Percentiles rank a stretch among this genome's conserved stretches.
These are phyloP conservation scores for Brienomyrus longianalis DNA, from an alignment of 2,113 vertebrate genomes.

Conservation along the genomic window DNA sequence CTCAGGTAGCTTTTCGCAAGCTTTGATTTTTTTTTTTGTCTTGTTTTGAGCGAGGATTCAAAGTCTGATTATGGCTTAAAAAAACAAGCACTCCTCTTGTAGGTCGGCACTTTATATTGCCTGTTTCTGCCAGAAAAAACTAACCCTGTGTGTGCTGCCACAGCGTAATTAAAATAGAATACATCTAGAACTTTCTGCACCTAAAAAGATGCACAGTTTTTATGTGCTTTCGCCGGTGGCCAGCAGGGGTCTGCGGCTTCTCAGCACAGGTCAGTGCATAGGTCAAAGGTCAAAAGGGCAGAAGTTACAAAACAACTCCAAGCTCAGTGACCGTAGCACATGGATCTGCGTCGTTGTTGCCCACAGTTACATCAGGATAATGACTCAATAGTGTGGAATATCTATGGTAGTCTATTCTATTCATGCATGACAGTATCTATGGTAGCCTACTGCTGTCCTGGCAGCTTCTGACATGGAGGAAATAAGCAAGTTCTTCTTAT, in stretches of 20 bases:
- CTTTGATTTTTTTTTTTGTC: background rate
- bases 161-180: background rate
- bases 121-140: background rate
- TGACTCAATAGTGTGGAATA: background rate
- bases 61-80: background rate
- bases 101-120: background rate
- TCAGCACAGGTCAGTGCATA: background rate
- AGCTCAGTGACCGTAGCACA: background rate
- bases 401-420: background rate
- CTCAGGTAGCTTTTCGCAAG: background rate
- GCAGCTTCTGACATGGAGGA: background rate
- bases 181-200: background rate
- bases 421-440: background rate
- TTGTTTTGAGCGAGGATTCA: background rate
- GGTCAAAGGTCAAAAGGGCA: background rate
- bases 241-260: background rate
- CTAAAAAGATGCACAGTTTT: background rate
- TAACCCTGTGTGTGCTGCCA: background rate
- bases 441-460: background rate
- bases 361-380: background rate
- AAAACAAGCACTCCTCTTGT: background rate
- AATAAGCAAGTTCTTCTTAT: background rate
- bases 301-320: background rate
- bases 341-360: background rate
- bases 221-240: background rate